A percentile compares a stretch with the other conserved stretches of the same genome.
Conservation (phyloP, 2,888 invertebrate species). For the Tromatobia lineatoria region DNA sequence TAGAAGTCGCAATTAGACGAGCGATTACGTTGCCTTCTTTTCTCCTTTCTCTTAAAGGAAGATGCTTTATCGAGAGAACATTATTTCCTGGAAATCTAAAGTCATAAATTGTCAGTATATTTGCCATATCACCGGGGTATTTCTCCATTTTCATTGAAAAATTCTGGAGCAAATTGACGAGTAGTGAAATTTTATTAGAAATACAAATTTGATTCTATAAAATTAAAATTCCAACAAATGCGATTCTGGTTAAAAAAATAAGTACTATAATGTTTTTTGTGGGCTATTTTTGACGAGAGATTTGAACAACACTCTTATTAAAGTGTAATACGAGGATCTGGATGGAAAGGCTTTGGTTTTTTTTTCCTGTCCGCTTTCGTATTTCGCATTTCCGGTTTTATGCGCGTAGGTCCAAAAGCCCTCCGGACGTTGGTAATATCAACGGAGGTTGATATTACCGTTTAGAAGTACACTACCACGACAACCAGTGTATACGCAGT, state of each 20-base stretch:
- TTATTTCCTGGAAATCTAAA: too few relatives aligned
- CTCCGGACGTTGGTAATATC: constrained; percentile 33
- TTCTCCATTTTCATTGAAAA: too few relatives aligned
- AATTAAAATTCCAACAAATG: background rate
- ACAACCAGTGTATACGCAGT: constrained; percentile 20
- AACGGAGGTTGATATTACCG: constrained; percentile 54
- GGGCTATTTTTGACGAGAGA: background rate
- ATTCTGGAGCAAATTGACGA: too few relatives aligned
- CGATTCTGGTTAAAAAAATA: background rate
- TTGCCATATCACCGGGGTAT: too few relatives aligned
- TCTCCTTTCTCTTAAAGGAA: background rate
- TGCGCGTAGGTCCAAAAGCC: constrained; percentile 38
- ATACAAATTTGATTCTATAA: background rate
- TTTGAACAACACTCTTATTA: background rate
- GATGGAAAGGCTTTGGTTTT: background rate
- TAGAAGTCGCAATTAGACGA: background rate
- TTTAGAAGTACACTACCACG: constrained; percentile 30
- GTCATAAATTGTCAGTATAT: too few relatives aligned
- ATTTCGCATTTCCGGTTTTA: constrained; percentile 54
- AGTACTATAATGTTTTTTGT: background rate
- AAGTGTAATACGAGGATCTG: constrained; percentile 15
- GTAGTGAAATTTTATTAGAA: background rate
- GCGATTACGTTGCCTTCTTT: background rate
- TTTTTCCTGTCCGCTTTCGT: constrained; percentile 34
- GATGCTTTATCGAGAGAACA: too few relatives aligned